phyloP scores from a whole-genome alignment of 1,140 invertebrate genomes.

The Cryptotermes secundus region DNA sequence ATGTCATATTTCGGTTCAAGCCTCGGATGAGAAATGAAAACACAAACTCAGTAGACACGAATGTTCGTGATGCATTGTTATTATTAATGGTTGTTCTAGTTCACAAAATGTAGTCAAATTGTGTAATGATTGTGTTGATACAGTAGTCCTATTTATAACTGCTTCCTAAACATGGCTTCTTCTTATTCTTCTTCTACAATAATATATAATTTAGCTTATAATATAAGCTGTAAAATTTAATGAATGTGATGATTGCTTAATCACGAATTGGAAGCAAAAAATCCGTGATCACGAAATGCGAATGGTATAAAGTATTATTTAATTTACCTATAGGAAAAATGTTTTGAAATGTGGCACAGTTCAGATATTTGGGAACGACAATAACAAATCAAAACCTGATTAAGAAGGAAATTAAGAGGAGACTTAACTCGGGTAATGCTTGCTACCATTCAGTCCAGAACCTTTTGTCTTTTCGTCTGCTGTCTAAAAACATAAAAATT shows the following conservation, averaged over 20 bases:
- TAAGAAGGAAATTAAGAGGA: too few relatives aligned
- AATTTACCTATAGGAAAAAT: too few relatives aligned
- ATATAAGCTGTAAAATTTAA: not conserved
- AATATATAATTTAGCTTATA: not conserved
- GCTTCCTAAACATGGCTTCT: not conserved
- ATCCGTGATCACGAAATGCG: too few relatives aligned
- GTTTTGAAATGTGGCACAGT: too few relatives aligned
- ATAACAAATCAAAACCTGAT: too few relatives aligned
- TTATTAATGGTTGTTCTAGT: not conserved
- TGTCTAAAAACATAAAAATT: too few relatives aligned
- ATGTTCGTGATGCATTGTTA: not conserved
- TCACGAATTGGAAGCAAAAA: not conserved
- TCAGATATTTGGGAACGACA: too few relatives aligned
- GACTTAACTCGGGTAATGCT: too few relatives aligned
- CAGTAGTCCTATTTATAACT: slow-evolving; percentile 5
- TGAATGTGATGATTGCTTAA: not conserved
- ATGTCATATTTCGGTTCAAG: not conserved
- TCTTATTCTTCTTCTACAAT: not conserved
- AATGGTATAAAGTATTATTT: too few relatives aligned
- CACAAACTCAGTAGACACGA: not conserved
- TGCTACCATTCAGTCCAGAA: too few relatives aligned
- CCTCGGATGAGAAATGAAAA: not conserved
- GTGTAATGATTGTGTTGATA: not conserved
- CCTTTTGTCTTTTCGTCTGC: too few relatives aligned
- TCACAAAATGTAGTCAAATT: not conserved